These are phyloP conservation scores for Pantelozetes paolii DNA, from an alignment of 2,888 invertebrate genomes.

Conservation along the genomic window DNA sequence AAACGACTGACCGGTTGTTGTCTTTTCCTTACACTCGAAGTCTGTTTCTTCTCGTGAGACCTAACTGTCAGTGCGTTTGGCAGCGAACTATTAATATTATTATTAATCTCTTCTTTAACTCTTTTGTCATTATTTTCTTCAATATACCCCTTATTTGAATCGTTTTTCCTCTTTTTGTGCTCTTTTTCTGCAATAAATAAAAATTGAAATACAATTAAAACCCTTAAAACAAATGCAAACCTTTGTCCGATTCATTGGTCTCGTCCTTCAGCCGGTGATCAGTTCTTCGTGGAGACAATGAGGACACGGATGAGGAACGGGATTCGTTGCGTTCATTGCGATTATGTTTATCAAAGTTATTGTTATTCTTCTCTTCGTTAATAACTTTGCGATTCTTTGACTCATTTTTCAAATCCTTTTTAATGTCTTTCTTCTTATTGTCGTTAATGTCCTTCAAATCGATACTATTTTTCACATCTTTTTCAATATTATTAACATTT, in stretches of 20 bases:
- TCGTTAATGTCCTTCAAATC: neutral
- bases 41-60: conserved; percentile 22
- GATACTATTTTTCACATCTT: conserved; percentile 11
- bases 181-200: conserved; percentile 29
- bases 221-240: neutral
- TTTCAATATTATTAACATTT: neutral
- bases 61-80: conserved; percentile 9
- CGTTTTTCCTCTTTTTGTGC: conserved; percentile 38
- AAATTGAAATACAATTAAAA: neutral
- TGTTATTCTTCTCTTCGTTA: conserved; percentile 27
- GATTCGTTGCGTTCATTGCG: conserved; percentile 40
- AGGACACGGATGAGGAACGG: conserved; percentile 39
- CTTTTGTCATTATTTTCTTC: conserved; percentile 7
- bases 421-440: conserved; percentile 23
- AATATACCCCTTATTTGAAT: conserved; percentile 12
- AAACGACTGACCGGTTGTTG: neutral
- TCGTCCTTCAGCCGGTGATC: conserved; percentile 22
- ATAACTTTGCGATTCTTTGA: neutral
- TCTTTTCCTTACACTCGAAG: conserved; percentile 22
- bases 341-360: conserved; percentile 13
- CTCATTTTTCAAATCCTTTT: conserved; percentile 8
- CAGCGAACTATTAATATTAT: conserved; percentile 5
- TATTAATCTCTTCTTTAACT: neutral
- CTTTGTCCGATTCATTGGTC: conserved; percentile 11
- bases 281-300: conserved; percentile 38